These are phyloP conservation scores for Thaumatotibia leucotreta DNA, from an alignment of 1,140 invertebrate species.

Conservation along the genomic window DNA sequence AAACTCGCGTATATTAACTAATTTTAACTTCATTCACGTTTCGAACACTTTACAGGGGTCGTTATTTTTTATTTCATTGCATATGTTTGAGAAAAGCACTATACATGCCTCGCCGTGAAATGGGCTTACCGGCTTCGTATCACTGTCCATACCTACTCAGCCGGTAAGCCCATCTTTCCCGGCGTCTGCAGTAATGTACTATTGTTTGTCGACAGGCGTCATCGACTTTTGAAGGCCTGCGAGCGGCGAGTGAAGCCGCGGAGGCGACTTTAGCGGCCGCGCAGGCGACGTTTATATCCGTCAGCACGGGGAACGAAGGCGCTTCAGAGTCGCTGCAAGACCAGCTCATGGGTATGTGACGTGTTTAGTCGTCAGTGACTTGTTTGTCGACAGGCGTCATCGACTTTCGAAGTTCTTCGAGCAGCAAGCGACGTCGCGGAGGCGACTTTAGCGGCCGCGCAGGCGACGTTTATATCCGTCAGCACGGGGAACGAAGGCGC, in stretches of 20 bases:
- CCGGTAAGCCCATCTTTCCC: neutral
- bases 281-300: slow-evolving; percentile 88
- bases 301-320: slow-evolving; percentile 88
- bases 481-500: slow-evolving; percentile 88
- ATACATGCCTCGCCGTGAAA: too few relatives aligned
- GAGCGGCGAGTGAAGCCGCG: slow-evolving; percentile 82
- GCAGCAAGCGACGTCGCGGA: slow-evolving; percentile 82
- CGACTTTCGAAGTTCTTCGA: slow-evolving; percentile 84
- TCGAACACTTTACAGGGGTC: too few relatives aligned
- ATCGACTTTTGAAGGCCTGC: slow-evolving; percentile 83
- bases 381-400: slow-evolving; percentile 64
- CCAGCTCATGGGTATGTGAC: slow-evolving; percentile 86
- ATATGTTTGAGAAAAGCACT: too few relatives aligned
- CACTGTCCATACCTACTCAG: too few relatives aligned
- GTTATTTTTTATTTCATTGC: too few relatives aligned
- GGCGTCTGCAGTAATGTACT: too few relatives aligned
- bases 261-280: slow-evolving; percentile 83
- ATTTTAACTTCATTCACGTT: too few relatives aligned
- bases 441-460: slow-evolving; percentile 83
- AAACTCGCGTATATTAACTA: too few relatives aligned
- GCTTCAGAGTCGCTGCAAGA: slow-evolving; percentile 93
- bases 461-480: slow-evolving; percentile 89
- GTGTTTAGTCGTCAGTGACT: neutral
- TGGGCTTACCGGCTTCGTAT: too few relatives aligned
- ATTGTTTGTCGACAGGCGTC: slow-evolving; percentile 58